Percentiles rank a stretch among this genome's conserved stretches.
These are phyloP conservation scores for Bathynomus jamesi DNA, from an alignment of 1,140 invertebrate species.

Conservation along the genomic window DNA sequence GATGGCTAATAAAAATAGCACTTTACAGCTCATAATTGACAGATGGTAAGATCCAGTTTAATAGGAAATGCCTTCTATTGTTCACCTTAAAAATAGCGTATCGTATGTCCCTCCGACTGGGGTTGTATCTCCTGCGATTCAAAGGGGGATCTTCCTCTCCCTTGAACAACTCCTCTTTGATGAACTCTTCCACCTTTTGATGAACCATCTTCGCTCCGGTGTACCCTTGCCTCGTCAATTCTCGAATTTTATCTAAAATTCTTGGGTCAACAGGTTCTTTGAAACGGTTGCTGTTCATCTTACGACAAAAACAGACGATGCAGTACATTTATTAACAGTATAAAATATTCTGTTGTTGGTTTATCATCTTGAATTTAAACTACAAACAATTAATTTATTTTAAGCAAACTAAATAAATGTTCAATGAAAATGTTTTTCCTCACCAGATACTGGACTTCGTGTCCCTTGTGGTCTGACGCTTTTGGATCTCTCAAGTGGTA, in stretches of 20 bases:
- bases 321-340: too few relatives aligned
- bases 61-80: neutral
- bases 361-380: too few relatives aligned
- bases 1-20: neutral
- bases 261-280: constrained; percentile 16
- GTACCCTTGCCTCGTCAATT: constrained; percentile 2
- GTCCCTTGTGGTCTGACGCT: neutral
- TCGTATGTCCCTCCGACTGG: constrained; percentile 12
- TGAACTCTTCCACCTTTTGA: neutral
- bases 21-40: neutral
- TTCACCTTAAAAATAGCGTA: constrained; percentile 15
- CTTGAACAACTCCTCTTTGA: constrained; percentile 8
- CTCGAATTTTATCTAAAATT: constrained; percentile 13
- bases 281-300: neutral
- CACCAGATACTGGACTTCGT: neutral
- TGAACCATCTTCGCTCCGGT: constrained; percentile 5
- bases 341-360: too few relatives aligned
- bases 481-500: neutral
- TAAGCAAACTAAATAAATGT: too few relatives aligned
- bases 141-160: constrained; percentile 1
- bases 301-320: neutral
- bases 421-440: too few relatives aligned
- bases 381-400: too few relatives aligned
- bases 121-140: constrained; percentile 12
- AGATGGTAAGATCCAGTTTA: neutral